Conservation (phyloP, 2,797 vertebrate genomes). For the Poliocrania exsul region DNA sequence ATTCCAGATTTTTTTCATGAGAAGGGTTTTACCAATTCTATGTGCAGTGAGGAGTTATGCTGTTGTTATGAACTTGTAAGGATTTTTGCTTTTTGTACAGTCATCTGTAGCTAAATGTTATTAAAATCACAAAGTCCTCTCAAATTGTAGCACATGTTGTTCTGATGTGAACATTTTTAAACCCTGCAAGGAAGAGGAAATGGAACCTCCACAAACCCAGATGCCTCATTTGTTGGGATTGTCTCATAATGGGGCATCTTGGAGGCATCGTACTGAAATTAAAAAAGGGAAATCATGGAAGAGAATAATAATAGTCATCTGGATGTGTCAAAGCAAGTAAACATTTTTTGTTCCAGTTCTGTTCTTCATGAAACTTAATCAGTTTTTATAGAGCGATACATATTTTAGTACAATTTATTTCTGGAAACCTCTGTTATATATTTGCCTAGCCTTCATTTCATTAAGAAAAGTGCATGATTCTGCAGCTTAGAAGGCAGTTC, state of each 20-base stretch:
- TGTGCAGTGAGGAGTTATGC: background rate
- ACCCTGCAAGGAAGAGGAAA: background rate
- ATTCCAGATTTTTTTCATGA: background rate
- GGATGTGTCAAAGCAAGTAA: background rate
- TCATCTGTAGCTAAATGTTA: background rate
- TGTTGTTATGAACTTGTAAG: accelerated
- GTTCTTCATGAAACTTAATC: background rate
- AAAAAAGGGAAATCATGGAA: background rate
- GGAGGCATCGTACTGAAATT: background rate
- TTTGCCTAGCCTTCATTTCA: constrained; percentile 37
- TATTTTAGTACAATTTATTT: background rate
- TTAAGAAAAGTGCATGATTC: constrained; percentile 62
- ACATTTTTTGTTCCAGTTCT: background rate
- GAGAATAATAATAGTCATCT: background rate
- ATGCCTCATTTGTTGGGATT: background rate
- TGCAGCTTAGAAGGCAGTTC: constrained; percentile 46
- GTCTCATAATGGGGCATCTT: background rate
- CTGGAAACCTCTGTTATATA: background rate
- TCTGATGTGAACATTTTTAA: background rate
- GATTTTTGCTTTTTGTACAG: background rate
- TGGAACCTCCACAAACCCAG: background rate
- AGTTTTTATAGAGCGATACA: background rate
- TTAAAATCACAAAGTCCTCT: background rate
- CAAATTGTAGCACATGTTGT: background rate
- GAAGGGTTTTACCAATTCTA: background rate